Evolutionary conservation across 2,888 invertebrate genomes (phyloP), one percentile per base, ranked within the genome.

Genomic region (Unio delphinus): DNA sequence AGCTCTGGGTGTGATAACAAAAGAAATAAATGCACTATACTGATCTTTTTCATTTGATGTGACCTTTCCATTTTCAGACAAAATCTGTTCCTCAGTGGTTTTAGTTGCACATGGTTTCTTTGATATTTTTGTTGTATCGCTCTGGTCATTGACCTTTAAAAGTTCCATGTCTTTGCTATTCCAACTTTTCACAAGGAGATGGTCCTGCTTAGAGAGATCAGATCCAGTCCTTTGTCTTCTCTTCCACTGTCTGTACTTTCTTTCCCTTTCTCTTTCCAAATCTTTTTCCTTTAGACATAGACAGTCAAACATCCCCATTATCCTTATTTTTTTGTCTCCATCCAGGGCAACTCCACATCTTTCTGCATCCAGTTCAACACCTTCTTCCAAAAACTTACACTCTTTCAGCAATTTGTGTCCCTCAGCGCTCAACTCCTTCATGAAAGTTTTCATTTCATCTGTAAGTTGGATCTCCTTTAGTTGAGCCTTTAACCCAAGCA

Each of bases 311-410:
- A 63, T 28, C 11, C 60, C 70, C 1, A 67, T n/a, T 30, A 72
- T 61, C 45, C 63, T 67, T 1, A 58, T 61, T 28, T 30, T 67
- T 62, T 65, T 69, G 45, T 45, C 45, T 30, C 70, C 74, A 70
- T 69, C 70, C 20, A 68, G 45, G n/a, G 30, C 30, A 7, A 72
- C 64, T 45, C 34, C 65, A 55, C 54, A 61, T 20, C 72, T 56
- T 63, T 72, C 67, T 55, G 67, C 61, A 56, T 78, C 77, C 68
- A 80, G 70, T 58, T 80, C 78, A 15, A 80, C 75, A 60, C 73
- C 69, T 61, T 74, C 68, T 15, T 72, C 61, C 20, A 80, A 67
- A 56, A 80, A 58, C 5, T 72, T 26, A 15, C 60, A 57, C 11
- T 70, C 69, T 62, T 73, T 74, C 30, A 78, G 54, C 30, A 70